Evolutionary conservation across 2,113 vertebrate species (phyloP), one percentile per base, ranked within the genome.

Genomic region (Genyomyrus donnyi): DNA sequence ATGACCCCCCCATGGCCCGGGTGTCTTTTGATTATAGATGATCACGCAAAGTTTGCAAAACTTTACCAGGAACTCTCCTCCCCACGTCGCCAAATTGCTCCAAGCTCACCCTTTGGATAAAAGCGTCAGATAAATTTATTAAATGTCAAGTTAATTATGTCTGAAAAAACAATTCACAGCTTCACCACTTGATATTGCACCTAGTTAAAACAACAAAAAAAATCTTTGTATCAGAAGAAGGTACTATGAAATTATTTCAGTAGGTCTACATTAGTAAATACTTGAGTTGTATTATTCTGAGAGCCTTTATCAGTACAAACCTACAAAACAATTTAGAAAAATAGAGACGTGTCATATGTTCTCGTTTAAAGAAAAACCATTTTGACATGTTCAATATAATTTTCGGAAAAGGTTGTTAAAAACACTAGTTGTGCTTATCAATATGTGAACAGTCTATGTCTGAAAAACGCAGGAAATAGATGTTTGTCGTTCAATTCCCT

Each of bases 301-400:
- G 35, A 80, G 74, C 35, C 31, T 80, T 42, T 42, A 80, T 42
- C 31, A 42, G 13, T 80, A 80, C 31, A 80, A 80, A 80, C 35
- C 31, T 80, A 80, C 74, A 80, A 80, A 80, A 80, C 74, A 80
- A 80, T 80, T 80, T 80, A 80, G 74, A 80, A 80, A 80, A 39
- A 80, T 19, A 80, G 15, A 80, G 35, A 31, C 3, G 10, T 7
- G 74, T 19, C 74, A 80, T 80, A 80, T 42, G 74, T 39, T 80
- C 13, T 80, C 31, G 2, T 80, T 35, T 42, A 42, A 80, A 42
- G 74, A 80, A 80, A 42, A 80, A 80, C 27, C 62, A 66, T 66
- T 66, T 77, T 77, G 70, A 80, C 35, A 6, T 66, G n/a, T 80
- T 77, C 19, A 77, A 77, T 77, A 77, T 39, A 42, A 80, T 42